A percentile compares a stretch with the other conserved stretches of the same genome.
Conservation (phyloP, 2,888 invertebrate genomes). For the Vannuccia rotundouncinata region DNA sequence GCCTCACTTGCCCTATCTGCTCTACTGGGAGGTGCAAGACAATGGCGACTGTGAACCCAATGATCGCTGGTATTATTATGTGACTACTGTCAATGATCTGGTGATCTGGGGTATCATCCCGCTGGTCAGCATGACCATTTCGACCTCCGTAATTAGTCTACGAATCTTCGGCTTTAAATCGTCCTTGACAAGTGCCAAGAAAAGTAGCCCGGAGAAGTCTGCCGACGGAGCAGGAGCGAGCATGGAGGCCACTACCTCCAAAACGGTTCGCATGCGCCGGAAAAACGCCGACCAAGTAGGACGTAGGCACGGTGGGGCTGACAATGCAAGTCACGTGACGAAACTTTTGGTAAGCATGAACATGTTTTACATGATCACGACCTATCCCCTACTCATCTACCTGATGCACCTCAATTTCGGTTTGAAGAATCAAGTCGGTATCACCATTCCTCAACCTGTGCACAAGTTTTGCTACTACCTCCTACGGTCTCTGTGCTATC, state of each 20-base stretch:
- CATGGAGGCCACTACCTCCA: neutral
- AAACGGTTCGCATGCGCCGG: neutral
- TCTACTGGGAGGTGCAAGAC: constrained; percentile 36
- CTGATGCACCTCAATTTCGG: constrained; percentile 39
- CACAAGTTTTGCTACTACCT: constrained; percentile 40
- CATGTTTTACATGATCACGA: constrained; percentile 39
- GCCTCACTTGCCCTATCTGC: constrained; percentile 34
- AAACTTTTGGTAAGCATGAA: constrained; percentile 36
- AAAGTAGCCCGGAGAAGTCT: constrained; percentile 8
- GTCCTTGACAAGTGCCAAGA: neutral
- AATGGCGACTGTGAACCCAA: constrained; percentile 39
- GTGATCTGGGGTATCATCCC: constrained; percentile 40
- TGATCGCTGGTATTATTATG: constrained; percentile 25
- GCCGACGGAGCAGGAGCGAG: neutral
- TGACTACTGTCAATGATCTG: constrained; percentile 38
- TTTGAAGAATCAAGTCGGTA: constrained; percentile 23
- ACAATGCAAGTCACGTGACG: constrained; percentile 38
- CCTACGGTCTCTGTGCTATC: constrained; percentile 37
- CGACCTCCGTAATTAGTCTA: constrained; percentile 31
- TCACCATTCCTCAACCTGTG: constrained; percentile 29
- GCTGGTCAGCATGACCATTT: constrained; percentile 35
- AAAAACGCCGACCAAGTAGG: neutral
- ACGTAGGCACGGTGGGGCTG: constrained; percentile 38
- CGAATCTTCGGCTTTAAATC: constrained; percentile 33
- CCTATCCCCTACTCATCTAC: constrained; percentile 39